Evolutionary conservation across 2,888 invertebrate species (phyloP), one percentile per base, ranked within the genome.

Genomic region (Lasiommata megera): DNA sequence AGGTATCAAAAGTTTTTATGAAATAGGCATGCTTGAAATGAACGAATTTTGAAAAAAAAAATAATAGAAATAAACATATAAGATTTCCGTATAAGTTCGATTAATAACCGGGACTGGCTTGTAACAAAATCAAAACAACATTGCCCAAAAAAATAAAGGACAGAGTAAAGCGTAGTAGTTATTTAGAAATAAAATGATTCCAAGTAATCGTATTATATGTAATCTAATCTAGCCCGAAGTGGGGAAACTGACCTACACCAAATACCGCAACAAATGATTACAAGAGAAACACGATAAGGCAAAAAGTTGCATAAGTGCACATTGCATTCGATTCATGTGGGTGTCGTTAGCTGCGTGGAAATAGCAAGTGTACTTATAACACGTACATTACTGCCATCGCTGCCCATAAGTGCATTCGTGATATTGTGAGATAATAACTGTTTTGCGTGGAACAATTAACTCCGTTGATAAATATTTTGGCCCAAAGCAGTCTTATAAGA

Each of bases 191-290:
- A 23, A 23, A 23, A 23, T 23, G 23, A 23, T 23, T 23, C 5
- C 23, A 11, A 34, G 37, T 57, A 40, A 60, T 57, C 62, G 44
- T 64, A 50, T 54, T 51, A 68, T 70, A 68, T 65, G 82, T 80
- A 85, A 86, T 87, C 85, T 87, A 81, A 88, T 87, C 86, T 77
- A 64, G 50, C 66, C 23, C 66, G 68, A 66, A 71, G 71, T 73
- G 70, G 59, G 74, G 76, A 77, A 81, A 84, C 87, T 88, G 87
- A 88, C 88, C 88, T 88, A 85, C 77, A 80, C 67, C 83, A 86
- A 86, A 74, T 70, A 72, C 72, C 71, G 70, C 74, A 70, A 70
- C 70, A 70, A 68, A 75, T 75, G 71, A 74, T 67, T 73, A 72
- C 73, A 69, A 56, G 82, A 80, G 82, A 80, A 80, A 76, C 67